Evolutionary conservation across 2,888 invertebrate genomes (phyloP), one percentile per base, ranked within the genome.

Genomic region (Coenonympha arcania): DNA sequence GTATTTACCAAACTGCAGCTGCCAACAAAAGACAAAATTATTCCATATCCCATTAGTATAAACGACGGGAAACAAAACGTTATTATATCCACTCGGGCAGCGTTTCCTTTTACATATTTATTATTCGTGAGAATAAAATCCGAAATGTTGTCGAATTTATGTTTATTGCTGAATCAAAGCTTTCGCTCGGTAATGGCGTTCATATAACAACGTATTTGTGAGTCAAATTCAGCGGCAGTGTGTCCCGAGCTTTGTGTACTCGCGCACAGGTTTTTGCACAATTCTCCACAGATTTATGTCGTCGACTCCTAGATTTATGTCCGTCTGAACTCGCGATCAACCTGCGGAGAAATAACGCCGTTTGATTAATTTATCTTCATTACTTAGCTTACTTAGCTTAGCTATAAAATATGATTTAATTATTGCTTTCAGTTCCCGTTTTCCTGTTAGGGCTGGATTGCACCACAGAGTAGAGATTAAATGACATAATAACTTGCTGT

Each of bases 241-340:
- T 58, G 60, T 60, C 57, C 15, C 56, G 16, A 55, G 44, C 47
- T 48, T 31, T 53, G 55, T 57, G 52, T 60, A 62, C 62, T 58
- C 56, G 9, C 13, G 59, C 54, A 53, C 55, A 56, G 62, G 67
- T 72, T 73, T 73, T 72, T 72, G 71, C 68, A 61, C 68, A 68
- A 71, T 69, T 65, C 66, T 59, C 52, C 53, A 54, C 52, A 64
- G 66, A 73, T 73, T 71, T 72, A 73, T 65, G 58, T 64, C 64
- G 63, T 59, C 63, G 61, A 60, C 58, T 61, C 55, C 56, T 50
- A 59, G 68, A 74, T 73, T 74, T 74, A 74, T 71, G 63, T 68
- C 58, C 60, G 61, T 56, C 61, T 62, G 58, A 59, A 61, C 60
- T 58, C 62, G 69, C 70, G 70, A 64, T 69, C 40, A 40, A 33